phyloP scores from a whole-genome alignment of 1,140 invertebrate species.

The Danaus plexippus region DNA sequence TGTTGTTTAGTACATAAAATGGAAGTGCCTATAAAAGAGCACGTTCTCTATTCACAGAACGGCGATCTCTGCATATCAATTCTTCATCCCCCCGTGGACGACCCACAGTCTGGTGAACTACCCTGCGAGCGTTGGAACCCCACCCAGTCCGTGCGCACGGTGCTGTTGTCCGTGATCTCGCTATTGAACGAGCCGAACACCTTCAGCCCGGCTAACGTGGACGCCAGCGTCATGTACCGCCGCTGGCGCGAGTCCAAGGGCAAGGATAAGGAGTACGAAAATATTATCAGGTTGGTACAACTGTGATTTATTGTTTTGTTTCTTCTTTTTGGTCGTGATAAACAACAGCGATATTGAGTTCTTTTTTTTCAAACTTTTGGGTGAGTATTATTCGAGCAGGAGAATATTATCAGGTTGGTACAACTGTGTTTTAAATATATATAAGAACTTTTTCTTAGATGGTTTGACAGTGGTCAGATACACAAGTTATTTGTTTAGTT shows the following conservation, averaged over 20 bases:
- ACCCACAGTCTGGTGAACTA: constrained; percentile 98
- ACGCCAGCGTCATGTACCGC: constrained; percentile 99
- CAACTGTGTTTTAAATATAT: constrained; percentile 8
- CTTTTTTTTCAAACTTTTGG: too few species aligned
- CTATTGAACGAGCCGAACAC: constrained; percentile 99
- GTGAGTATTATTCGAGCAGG: too few species aligned
- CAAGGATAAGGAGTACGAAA: constrained; percentile 99
- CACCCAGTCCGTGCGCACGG: constrained; percentile 98
- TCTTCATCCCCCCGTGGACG: constrained; percentile 98
- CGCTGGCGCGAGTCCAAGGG: constrained; percentile 99
- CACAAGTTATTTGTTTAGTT: too few species aligned
- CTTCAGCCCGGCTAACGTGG: constrained; percentile 99
- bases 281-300: constrained; percentile 88
- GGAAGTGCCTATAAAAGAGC: too few species aligned
- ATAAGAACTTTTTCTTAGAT: too few species aligned
- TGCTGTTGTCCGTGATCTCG: constrained; percentile 98
- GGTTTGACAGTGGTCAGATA: too few species aligned
- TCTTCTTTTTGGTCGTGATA: too few species aligned
- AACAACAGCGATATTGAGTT: too few species aligned
- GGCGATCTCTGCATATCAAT: constrained; percentile 99
- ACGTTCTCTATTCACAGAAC: constrained; percentile 79
- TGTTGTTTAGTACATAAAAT: too few species aligned
- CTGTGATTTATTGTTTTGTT: too few species aligned
- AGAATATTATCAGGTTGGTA: too few species aligned
- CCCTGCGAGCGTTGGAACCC: constrained; percentile 99